Percentiles rank a stretch among this genome's conserved stretches.
Conservation (phyloP, 2,113 vertebrate genomes). For the Gadus macrocephalus region DNA sequence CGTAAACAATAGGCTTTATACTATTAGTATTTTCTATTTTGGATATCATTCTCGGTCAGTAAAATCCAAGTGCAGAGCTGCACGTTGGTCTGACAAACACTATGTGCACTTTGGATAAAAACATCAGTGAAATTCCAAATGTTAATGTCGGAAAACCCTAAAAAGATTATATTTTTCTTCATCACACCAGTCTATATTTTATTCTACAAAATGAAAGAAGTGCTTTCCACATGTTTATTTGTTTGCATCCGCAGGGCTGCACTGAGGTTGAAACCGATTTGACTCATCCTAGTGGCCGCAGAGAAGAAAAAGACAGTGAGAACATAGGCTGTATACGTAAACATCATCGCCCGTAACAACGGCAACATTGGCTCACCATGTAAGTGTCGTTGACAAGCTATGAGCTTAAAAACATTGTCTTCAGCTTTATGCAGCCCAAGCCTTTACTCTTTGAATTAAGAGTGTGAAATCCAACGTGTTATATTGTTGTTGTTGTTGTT, state of each 20-base stretch:
- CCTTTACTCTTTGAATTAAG: conserved; percentile 13
- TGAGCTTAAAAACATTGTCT: conserved; percentile 19
- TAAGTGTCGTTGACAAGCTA: conserved; percentile 6
- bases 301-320: conserved; percentile 6
- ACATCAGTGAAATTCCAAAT: too few species aligned
- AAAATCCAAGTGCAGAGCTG: too few species aligned
- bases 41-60: too few species aligned
- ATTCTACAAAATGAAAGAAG: too few species aligned
- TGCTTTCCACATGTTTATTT: too few species aligned
- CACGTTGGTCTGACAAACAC: too few species aligned
- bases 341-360: conserved; percentile 12
- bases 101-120: too few species aligned
- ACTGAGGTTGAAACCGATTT: conserved; percentile 11
- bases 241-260: background rate
- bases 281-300: background rate
- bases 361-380: conserved; percentile 25
- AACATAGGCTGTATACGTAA: conserved; percentile 14
- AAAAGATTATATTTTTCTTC: too few species aligned
- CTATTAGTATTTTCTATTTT: too few species aligned
- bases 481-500: background rate
- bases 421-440: conserved; percentile 10
- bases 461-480: background rate
- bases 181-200: too few species aligned
- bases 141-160: too few species aligned
- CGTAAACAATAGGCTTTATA: too few species aligned